phyloP scores from a whole-genome alignment of 2,888 invertebrate species.

The Ethmia dodecea region DNA sequence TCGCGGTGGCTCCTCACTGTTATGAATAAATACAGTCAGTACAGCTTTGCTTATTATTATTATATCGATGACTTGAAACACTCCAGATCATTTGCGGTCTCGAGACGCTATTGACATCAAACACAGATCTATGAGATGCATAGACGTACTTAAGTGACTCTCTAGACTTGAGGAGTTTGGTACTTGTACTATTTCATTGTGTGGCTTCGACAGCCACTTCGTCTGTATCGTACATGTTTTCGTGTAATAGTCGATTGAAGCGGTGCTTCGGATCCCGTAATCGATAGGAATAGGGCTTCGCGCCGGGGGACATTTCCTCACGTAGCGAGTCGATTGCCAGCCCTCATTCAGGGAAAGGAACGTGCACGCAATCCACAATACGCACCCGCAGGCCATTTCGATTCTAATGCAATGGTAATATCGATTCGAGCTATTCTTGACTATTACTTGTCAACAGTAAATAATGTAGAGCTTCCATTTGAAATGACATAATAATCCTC shows the following conservation, averaged over 20 bases:
- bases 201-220: slow-evolving; percentile 3
- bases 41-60: slow-evolving; percentile 33
- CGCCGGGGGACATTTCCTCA: slow-evolving; percentile 46
- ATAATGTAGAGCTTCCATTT: background rate
- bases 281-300: slow-evolving; percentile 36
- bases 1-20: slow-evolving; percentile 35
- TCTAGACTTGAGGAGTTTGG: too few relatives aligned
- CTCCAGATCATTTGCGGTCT: background rate
- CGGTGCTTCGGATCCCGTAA: slow-evolving; percentile 23
- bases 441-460: background rate
- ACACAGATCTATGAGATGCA: too few relatives aligned
- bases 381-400: slow-evolving; percentile 26
- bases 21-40: slow-evolving; percentile 29
- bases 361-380: slow-evolving; percentile 54
- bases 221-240: background rate
- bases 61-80: slow-evolving; percentile 26
- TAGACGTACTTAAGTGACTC: too few relatives aligned
- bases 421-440: slow-evolving; percentile 21
- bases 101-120: slow-evolving; percentile 1
- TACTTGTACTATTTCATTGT: background rate
- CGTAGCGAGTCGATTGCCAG: slow-evolving; percentile 40
- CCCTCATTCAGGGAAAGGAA: slow-evolving; percentile 46
- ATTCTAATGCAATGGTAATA: slow-evolving; percentile 28
- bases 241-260: slow-evolving; percentile 17
- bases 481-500: too few relatives aligned